A percentile compares a stretch with the other conserved stretches of the same genome.
phyloP scores from a whole-genome alignment of 2,113 vertebrate species.

The Setophaga kirtlandii region DNA sequence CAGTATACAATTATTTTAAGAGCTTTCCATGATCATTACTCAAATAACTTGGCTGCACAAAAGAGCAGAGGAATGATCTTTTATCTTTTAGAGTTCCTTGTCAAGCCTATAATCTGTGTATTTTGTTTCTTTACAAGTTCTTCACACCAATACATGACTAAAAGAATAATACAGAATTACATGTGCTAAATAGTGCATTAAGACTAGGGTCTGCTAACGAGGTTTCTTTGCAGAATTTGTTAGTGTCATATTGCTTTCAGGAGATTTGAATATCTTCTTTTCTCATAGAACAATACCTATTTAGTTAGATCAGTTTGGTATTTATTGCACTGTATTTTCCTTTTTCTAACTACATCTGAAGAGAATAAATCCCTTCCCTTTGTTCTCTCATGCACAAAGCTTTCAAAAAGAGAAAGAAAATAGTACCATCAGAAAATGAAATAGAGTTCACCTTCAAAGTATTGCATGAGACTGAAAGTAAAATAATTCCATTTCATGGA shows the following conservation, averaged over 20 bases:
- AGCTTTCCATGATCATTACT: not conserved
- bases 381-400: constrained; percentile 23
- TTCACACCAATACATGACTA: not conserved
- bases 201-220: not conserved
- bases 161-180: not conserved
- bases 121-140: not conserved
- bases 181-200: not conserved
- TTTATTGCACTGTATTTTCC: constrained; percentile 17
- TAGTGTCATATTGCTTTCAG: not conserved
- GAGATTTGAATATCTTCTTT: constrained; percentile 1
- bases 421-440: constrained; percentile 51
- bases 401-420: constrained; percentile 37
- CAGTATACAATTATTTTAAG: not conserved
- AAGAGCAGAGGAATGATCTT: not conserved
- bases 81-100: not conserved
- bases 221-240: not conserved
- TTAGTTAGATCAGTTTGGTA: not conserved
- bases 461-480: constrained; percentile 55
- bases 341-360: constrained; percentile 8
- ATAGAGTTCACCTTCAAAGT: constrained; percentile 66
- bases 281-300: constrained; percentile 33
- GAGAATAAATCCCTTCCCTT: constrained; percentile 53
- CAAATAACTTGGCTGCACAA: not conserved
- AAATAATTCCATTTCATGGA: constrained; percentile 66
- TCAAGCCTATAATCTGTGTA: not conserved